A percentile compares a stretch with the other conserved stretches of the same genome.
Evolutionary conservation across 1,140 invertebrate species (phyloP).

Genomic region (Archegozetes longisetosus): DNA sequence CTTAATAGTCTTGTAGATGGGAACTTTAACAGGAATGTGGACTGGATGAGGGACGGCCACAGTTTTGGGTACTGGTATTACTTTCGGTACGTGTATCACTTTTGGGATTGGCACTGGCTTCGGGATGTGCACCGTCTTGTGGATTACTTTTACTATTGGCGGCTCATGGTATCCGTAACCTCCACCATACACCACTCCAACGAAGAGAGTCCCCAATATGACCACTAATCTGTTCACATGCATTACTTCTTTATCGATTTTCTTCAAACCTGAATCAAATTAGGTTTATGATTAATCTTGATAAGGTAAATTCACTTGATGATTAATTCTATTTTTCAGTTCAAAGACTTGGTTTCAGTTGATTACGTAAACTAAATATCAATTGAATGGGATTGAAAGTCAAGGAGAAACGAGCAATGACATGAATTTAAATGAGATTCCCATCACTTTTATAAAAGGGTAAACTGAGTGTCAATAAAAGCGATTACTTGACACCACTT

Average conservation of each 20-base stretch:
- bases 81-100: slow-evolving; percentile 20
- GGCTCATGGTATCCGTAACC: slow-evolving; percentile 10
- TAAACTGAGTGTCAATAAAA: too few species aligned
- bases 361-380: too few species aligned
- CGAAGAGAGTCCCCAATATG: slow-evolving; percentile 1
- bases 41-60: slow-evolving; percentile 23
- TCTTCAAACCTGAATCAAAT: not conserved
- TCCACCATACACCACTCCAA: not conserved
- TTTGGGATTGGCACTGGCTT: slow-evolving; percentile 21
- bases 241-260: not conserved
- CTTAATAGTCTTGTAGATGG: slow-evolving; percentile 23
- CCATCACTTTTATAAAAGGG: too few species aligned
- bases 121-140: slow-evolving; percentile 26
- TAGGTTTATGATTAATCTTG: too few species aligned
- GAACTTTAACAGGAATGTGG: slow-evolving; percentile 23
- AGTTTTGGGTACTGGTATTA: slow-evolving; percentile 23
- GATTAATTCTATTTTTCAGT: too few species aligned
- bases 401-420: too few species aligned
- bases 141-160: slow-evolving; percentile 22
- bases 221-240: not conserved
- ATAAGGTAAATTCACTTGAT: too few species aligned
- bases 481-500: too few species aligned
- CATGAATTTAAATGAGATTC: too few species aligned
- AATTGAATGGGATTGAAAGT: too few species aligned
- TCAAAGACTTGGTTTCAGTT: too few species aligned